These are phyloP conservation scores for Syrphus vitripennis DNA, from an alignment of 2,888 invertebrate species.

Conservation along the genomic window DNA sequence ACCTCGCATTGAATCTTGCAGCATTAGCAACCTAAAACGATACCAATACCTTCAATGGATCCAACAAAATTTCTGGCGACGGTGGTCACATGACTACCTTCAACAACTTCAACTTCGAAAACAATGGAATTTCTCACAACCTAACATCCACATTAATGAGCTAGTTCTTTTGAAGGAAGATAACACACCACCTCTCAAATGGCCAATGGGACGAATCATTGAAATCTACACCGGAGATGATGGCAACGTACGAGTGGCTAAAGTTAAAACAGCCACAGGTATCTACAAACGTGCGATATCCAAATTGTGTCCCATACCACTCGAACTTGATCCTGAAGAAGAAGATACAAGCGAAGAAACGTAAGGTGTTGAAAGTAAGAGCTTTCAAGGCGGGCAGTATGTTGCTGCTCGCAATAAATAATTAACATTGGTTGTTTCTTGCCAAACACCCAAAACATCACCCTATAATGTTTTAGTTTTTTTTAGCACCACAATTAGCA, in stretches of 20 bases:
- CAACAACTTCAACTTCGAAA: constrained; percentile 24
- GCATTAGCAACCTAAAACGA: neutral
- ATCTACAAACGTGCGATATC: neutral
- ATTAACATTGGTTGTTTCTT: too few relatives aligned
- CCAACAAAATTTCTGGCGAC: constrained; percentile 13
- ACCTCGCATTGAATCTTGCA: constrained; percentile 2
- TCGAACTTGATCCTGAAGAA: neutral
- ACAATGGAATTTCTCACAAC: neutral
- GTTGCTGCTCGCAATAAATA: too few relatives aligned
- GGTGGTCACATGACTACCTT: constrained; percentile 23
- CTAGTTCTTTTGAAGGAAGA: constrained; percentile 31
- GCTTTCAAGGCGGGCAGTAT: too few relatives aligned
- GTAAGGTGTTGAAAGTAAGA: neutral
- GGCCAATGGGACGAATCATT: neutral
- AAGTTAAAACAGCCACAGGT: neutral
- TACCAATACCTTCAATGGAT: constrained; percentile 21
- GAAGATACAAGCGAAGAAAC: neutral
- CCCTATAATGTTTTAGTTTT: too few relatives aligned
- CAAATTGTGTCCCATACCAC: neutral
- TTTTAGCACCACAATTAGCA: too few relatives aligned
- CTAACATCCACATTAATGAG: neutral
- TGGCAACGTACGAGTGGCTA: neutral
- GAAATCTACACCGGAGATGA: neutral
- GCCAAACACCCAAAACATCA: too few relatives aligned
- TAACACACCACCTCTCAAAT: neutral